Evolutionary conservation across 2,888 invertebrate species (phyloP), one percentile per base, ranked within the genome.

Genomic region (Frankliniella intonsa): DNA sequence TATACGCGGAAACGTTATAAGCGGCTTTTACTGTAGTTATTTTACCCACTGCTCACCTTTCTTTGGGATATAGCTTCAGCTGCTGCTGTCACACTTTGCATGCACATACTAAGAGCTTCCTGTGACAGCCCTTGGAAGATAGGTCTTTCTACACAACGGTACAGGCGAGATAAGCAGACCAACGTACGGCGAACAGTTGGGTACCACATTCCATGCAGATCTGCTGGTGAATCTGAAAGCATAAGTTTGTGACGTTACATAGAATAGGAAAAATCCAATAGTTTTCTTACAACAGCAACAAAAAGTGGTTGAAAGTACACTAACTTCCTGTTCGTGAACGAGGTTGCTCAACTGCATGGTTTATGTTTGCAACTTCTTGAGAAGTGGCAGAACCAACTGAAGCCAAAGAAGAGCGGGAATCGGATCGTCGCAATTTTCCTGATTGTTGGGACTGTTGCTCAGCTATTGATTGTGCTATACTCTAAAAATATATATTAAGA

Each of bases 181-280:
- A 99, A 89, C 0, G 99, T 98, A 80, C 99, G 90, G 25, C 99
- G 91, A 0, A 99, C 98, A 0, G 97, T 98, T 0, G 99, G 99
- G 88, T 99, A 99, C 99, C 99, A 99, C 97, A 99, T 97, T 50
- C 99, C 99, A 88, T 99, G 99, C 55, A 99, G 90, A 90, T 99
- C 99, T 0, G 98, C 97, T 0, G 97, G 96, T 0, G 96, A 96
- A 86, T 93, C 93, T 87, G 27, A n/a, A 81, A 80, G n/a, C 14
- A 55, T 38, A 12, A 11, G 17, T 50, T 81, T 38, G 38, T 5
- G 3, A 38, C 5, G 5, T 38, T 38, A 5, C 5, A 5, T 5
- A 50, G 9, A 14, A 55, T 55, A 11, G 14, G 5, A 19, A 19
- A 14, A 55, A 55, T 11, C 12, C 55, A 12, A 55, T 27, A 12